These are phyloP conservation scores for Linyphia triangularis DNA, from an alignment of 2,888 invertebrate genomes.

Conservation along the genomic window DNA sequence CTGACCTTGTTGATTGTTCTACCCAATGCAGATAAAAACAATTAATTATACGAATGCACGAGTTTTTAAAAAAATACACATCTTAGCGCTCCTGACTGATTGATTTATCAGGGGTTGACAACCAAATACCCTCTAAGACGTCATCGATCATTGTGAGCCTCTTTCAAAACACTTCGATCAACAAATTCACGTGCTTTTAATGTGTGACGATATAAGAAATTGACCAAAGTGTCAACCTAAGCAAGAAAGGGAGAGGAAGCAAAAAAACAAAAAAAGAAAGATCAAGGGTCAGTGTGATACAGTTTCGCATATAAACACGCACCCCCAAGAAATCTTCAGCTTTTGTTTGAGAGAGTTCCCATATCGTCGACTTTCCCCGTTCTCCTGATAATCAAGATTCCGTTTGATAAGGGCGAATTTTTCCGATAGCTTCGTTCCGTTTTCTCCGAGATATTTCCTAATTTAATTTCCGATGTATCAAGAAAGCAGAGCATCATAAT, in stretches of 20 bases:
- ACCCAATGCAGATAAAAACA: too few relatives aligned
- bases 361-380: background rate
- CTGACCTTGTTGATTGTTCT: too few relatives aligned
- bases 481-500: constrained; percentile 54
- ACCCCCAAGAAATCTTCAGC: background rate
- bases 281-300: constrained; percentile 50
- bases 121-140: constrained; percentile 3
- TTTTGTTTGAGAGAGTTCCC: constrained; percentile 7
- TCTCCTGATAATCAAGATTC: background rate
- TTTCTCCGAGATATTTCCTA: background rate
- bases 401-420: constrained; percentile 24
- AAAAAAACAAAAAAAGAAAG: constrained; percentile 15
- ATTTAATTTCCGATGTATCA: constrained; percentile 51
- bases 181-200: constrained; percentile 47
- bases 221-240: constrained; percentile 31
- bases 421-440: background rate
- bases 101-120: background rate
- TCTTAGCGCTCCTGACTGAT: too few relatives aligned
- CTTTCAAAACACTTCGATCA: constrained; percentile 11
- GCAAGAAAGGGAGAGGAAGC: background rate
- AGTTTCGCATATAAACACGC: constrained; percentile 54
- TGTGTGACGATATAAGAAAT: constrained; percentile 12
- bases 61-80: background rate
- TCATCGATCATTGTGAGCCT: constrained; percentile 43
- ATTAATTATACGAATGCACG: background rate